Evolutionary conservation across 2,888 invertebrate genomes (phyloP).

Genomic region (Hirudinaria manillensis): DNA sequence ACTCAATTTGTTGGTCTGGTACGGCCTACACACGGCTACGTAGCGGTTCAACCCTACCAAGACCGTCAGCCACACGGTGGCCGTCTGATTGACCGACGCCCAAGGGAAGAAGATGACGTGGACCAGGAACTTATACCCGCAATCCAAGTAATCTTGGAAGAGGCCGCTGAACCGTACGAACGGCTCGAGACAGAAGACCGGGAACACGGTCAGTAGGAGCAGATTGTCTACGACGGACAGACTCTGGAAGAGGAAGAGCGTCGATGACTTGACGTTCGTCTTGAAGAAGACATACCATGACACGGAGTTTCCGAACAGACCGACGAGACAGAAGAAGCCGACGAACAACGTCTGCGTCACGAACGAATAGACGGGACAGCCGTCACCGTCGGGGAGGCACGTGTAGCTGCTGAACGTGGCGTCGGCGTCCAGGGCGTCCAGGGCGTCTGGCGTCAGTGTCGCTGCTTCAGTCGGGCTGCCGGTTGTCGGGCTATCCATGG

Average conservation of each 20-base stretch:
- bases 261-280: slow-evolving; percentile 41
- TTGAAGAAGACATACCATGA: slow-evolving; percentile 39
- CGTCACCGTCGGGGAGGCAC: neutral
- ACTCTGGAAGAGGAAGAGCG: slow-evolving; percentile 41
- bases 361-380: slow-evolving; percentile 37
- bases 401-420: neutral
- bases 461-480: neutral
- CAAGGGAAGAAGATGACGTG: slow-evolving; percentile 37
- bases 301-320: slow-evolving; percentile 39
- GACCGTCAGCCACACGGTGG: slow-evolving; percentile 27
- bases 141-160: slow-evolving; percentile 20
- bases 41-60: slow-evolving; percentile 38
- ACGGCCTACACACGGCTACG: slow-evolving; percentile 40
- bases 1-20: slow-evolving; percentile 37
- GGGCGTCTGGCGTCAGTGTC: neutral
- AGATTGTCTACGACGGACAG: slow-evolving; percentile 39
- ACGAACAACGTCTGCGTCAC: slow-evolving; percentile 37
- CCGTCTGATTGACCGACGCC: slow-evolving; percentile 31
- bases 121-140: slow-evolving; percentile 29
- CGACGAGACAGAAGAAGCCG: slow-evolving; percentile 36
- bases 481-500: neutral
- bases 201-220: slow-evolving; percentile 38
- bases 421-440: neutral
- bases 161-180: slow-evolving; percentile 36
- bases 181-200: slow-evolving; percentile 37